These are phyloP conservation scores for Disparrhopalites patrizii DNA, from an alignment of 2,888 invertebrate genomes.

Conservation along the genomic window DNA sequence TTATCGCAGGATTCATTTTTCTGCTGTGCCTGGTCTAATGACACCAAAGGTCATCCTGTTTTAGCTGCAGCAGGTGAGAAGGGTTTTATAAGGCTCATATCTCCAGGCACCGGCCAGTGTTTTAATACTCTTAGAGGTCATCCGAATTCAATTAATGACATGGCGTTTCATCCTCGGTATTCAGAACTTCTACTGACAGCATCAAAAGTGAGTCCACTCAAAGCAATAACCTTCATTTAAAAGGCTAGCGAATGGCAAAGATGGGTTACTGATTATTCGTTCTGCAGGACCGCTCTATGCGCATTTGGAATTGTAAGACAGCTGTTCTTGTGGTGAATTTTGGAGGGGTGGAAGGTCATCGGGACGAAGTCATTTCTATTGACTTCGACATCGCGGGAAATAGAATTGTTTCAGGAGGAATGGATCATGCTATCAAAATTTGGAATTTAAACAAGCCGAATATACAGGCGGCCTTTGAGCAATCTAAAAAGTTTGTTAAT, in stretches of 20 bases:
- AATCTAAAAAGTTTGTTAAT: constrained; percentile 61
- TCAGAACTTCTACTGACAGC: constrained; percentile 82
- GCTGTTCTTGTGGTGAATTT: constrained; percentile 91
- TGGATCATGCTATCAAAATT: constrained; percentile 95
- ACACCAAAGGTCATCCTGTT: not conserved
- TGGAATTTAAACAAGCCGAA: constrained; percentile 82
- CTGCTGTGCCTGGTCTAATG: constrained; percentile 12
- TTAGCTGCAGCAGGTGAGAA: constrained; percentile 10
- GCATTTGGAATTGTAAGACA: constrained; percentile 90
- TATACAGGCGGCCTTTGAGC: constrained; percentile 75
- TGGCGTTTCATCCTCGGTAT: constrained; percentile 87
- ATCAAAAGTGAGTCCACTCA: constrained; percentile 61
- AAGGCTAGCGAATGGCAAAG: not conserved
- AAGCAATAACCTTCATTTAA: not conserved
- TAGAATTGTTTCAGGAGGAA: constrained; percentile 91
- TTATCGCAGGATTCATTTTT: constrained; percentile 4
- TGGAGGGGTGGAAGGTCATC: constrained; percentile 93
- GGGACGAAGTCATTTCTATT: constrained; percentile 81
- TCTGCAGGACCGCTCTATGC: constrained; percentile 66
- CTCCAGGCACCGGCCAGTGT: not conserved
- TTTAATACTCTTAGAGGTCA: constrained; percentile 58
- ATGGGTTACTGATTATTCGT: no score
- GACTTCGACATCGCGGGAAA: constrained; percentile 77
- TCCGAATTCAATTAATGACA: constrained; percentile 80
- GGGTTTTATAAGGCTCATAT: not conserved